Conservation (phyloP, 2,113 vertebrate genomes). For the Peucedramus taeniatus region DNA sequence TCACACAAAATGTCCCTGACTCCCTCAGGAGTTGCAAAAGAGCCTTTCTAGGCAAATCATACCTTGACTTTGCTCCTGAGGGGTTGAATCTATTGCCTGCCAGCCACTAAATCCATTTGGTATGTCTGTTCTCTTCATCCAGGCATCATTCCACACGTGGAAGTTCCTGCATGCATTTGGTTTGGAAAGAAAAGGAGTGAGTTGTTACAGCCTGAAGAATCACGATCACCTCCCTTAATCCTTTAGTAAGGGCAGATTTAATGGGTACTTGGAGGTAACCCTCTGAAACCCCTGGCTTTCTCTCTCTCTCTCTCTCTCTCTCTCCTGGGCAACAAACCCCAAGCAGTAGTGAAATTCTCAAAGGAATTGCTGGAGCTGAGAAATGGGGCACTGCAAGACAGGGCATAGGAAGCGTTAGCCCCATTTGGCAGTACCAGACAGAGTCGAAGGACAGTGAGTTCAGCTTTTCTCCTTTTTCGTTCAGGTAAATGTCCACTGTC, state of each 20-base stretch:
- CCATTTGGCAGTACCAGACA: conserved; percentile 54
- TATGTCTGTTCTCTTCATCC: conserved; percentile 69
- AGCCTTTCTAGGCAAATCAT: neutral
- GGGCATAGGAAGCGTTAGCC: fast-evolving
- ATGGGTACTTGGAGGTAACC: neutral
- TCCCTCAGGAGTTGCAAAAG: neutral
- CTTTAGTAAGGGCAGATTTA: neutral
- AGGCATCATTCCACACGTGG: conserved; percentile 71
- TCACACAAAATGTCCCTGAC: neutral
- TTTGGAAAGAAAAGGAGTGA: neutral
- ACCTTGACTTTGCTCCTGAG: conserved; percentile 73
- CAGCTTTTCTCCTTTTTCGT: conserved; percentile 28
- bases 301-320: too few species aligned
- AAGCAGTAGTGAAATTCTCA: neutral
- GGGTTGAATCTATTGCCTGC: conserved; percentile 72
- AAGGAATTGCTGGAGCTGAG: neutral
- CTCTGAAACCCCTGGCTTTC: neutral
- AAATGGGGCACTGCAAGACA: fast-evolving
- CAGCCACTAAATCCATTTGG: conserved; percentile 62
- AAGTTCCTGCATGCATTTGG: conserved; percentile 53
- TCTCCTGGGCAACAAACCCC: neutral
- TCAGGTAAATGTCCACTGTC: conserved; percentile 55
- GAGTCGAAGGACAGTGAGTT: neutral
- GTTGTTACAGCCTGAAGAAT: neutral
- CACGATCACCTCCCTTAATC: neutral